These are phyloP conservation scores for Brachycybe producta DNA, from an alignment of 2,888 invertebrate genomes.

Conservation along the genomic window DNA sequence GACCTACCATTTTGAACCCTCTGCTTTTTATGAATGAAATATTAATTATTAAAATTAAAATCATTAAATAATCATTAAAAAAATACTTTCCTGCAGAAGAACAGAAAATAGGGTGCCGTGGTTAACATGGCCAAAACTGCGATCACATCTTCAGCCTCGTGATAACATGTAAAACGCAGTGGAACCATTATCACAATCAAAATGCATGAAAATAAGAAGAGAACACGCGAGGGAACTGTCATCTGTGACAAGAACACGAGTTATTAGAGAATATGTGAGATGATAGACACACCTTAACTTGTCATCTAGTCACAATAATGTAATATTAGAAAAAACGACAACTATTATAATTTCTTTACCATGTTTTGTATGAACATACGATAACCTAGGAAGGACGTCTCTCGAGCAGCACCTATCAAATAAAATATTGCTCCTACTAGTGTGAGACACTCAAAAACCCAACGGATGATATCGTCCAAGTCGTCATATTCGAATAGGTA, in stretches of 20 bases:
- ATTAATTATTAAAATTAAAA: not conserved
- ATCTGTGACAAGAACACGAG: too few species aligned
- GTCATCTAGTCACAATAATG: too few species aligned
- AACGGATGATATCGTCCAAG: slow-evolving; percentile 36
- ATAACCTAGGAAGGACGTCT: slow-evolving; percentile 78
- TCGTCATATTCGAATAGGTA: slow-evolving; percentile 16
- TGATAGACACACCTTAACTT: too few species aligned
- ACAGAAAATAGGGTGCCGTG: slow-evolving; percentile 90
- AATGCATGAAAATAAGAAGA: slow-evolving; percentile 87
- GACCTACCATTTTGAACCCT: slow-evolving; percentile 94
- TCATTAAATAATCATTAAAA: not conserved
- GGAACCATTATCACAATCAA: slow-evolving; percentile 75
- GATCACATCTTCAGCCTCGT: slow-evolving; percentile 77
- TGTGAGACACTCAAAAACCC: slow-evolving; percentile 62
- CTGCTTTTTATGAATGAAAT: slow-evolving; percentile 40
- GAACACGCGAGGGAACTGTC: slow-evolving; percentile 77
- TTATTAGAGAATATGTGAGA: too few species aligned
- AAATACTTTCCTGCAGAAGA: slow-evolving; percentile 73
- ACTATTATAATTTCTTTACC: slow-evolving; percentile 41
- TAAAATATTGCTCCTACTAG: slow-evolving; percentile 73
- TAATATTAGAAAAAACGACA: slow-evolving; percentile 15
- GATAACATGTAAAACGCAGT: slow-evolving; percentile 66
- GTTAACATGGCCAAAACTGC: slow-evolving; percentile 88
- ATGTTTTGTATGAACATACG: slow-evolving; percentile 91
- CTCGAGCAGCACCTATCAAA: slow-evolving; percentile 67